Base-by-base conservation (phyloP, 2,113 vertebrate genomes). In the Mormyrus iriodes region DNA sequence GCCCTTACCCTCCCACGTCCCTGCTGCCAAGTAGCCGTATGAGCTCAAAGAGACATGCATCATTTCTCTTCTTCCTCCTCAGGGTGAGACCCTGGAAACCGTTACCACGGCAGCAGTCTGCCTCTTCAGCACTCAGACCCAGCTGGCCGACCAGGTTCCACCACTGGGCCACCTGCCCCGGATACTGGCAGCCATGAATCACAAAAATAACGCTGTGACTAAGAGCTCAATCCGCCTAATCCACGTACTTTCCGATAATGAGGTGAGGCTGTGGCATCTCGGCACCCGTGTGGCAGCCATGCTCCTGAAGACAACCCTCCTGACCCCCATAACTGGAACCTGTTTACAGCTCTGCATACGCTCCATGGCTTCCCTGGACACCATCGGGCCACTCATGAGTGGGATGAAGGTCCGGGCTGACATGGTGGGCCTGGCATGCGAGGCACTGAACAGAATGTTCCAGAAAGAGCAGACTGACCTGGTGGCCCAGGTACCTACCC, bases 391-490 rank as follows among this genome's bases (percentile, higher is more conserved):
- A 0, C 93, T 99, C 88, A 98, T 99, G 97, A 96, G 95, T 7
- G 99, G 98, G 88, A 99, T 99, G 98, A 99, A 96, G 85, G 94
- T 95, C 88, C 96, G 98, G 13, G 92, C 96, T 0, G 99, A 99
- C 93, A 96, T 97, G 93, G 95, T 97, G 24, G 97, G 97, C 12
- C 91, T 99, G 88, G 98, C 97, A 52, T 99, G 98, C 92, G 99
- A 99, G 94, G 96, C 98, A 69, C 97, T 99, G 55, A 99, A 99
- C 91, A 95, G 98, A 86, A 99, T 99, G 99, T 99, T 99, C 94
- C 99, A 99, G 94, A 98, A 96, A 91, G 99, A 99, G 85, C 99
- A 99, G 94, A 97, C 96, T 19, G 98, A 99, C 87, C 95, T 99
- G 19, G 98, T 99, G 42, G 97, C 97, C 82, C 99, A 99, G 95